Evolutionary conservation across 2,797 vertebrate genomes (phyloP), one percentile per base, ranked within the genome.

Genomic region (Eleutherodactylus coqui): DNA sequence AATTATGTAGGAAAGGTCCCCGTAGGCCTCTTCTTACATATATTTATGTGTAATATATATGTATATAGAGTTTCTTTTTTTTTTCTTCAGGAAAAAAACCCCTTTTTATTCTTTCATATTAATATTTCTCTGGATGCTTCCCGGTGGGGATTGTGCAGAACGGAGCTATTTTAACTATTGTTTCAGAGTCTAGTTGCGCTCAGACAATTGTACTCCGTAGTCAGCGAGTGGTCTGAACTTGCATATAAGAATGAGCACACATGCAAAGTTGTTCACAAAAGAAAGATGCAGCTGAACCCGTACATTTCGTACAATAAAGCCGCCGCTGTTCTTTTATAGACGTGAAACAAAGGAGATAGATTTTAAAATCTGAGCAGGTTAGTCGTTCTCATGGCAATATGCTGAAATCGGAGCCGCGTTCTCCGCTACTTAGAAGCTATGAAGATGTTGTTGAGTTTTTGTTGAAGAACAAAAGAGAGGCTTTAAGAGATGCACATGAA

Each of bases 191-290:
- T 70, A 73, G 76, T 55, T 72, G 47, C 17, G 29, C 24, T 41
- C 49, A 55, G 49, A 79, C 83, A 79, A 79, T 85, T 58, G 67
- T 41, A 72, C 34, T 79, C 64, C 47, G 47, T 47, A 53, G 76
- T 85, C 84, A 85, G 84, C 76, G 62, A 55, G 45, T 32, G 45
- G 27, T 70, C 76, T 79, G 47, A 85, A 73, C 76, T 13, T 79
- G 43, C 64, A 79, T 85, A n/a, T 85, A 85, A 85, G 83, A 41
- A 79, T 79, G 51, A 73, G 72, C 69, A 36, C 64, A 70, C 84
- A 58, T 29, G 17, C 69, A 78, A 79, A 55, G 83, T 70, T 69
- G 32, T 79, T 53, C 75, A 78, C 75, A 85, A 72, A 58, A 72
- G 76, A 85, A 79, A 67, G 73, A 47, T 77, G 73, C 73, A 76